Evolutionary conservation across 2,113 vertebrate genomes (phyloP).

Genomic region (Prionailurus bengalensis): DNA sequence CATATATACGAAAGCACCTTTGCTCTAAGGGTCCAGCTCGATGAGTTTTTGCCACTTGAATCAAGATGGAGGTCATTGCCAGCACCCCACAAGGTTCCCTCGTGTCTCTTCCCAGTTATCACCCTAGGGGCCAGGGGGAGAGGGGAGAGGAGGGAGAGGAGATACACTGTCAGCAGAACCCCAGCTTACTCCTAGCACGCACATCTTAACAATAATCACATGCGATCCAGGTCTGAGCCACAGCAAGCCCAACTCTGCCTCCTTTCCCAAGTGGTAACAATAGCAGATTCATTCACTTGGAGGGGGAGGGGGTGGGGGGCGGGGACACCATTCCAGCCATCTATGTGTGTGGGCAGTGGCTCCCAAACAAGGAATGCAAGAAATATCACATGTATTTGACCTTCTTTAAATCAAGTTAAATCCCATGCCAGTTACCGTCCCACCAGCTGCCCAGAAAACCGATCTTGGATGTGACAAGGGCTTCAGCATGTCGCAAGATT

Average conservation of each 20-base stretch:
- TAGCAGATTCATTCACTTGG: not conserved
- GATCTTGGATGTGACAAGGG: not conserved
- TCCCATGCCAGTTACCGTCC: not conserved
- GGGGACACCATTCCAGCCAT: not conserved
- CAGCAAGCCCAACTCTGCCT: not conserved
- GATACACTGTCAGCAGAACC: not conserved
- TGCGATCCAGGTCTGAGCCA: not conserved
- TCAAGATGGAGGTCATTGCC: not conserved
- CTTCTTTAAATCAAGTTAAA: constrained; percentile 25
- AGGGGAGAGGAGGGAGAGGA: not conserved
- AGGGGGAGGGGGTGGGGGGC: rapidly evolving
- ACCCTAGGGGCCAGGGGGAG: too few relatives aligned
- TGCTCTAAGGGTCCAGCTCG: not conserved
- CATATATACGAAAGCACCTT: not conserved
- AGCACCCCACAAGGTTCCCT: not conserved
- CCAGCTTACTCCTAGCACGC: rapidly evolving
- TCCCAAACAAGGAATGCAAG: not conserved
- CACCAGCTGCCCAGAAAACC: not conserved
- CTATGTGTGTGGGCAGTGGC: not conserved
- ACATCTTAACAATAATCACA: not conserved
- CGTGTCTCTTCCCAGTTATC: not conserved
- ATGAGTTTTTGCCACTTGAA: not conserved
- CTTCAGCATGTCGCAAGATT: not conserved
- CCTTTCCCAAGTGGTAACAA: not conserved
- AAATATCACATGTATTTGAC: not conserved